Base-by-base conservation (phyloP, 2,113 vertebrate genomes). In the Microcebus ravelobensis region DNA sequence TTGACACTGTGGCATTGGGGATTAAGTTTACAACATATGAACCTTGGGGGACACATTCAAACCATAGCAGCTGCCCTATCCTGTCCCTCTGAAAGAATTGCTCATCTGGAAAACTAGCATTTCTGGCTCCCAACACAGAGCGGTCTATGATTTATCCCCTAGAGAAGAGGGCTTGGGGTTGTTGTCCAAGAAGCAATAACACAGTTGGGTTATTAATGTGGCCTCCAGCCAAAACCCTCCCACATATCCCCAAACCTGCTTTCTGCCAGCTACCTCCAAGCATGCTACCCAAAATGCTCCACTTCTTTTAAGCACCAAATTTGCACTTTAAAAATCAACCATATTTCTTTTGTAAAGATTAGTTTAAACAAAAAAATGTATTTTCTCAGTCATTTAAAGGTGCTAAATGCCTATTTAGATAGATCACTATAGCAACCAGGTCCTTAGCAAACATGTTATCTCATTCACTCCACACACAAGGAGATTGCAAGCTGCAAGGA, bases 291-390 rank as follows among this genome's bases (percentile, higher is more conserved):
- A n/a, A 48, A 92, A 55, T 20, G 88, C 6, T 70, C 39, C 55
- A 83, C 29, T 39, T 83, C 39, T 34, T 92, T 73, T 57, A 89
- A 73, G 55, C 36, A 79, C 14, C 25, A 34, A 67, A 48, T 52
- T 20, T 79, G 10, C 34, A 20, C 27, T 91, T 83, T 42, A 83
- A 87, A 52, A 55, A 5, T 27, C 45, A 2, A 57, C 36, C 34
- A 61, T 59, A 76, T 76, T 67, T 76, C 42, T 68, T 67, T 91
- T 59, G 15, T n/a, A 87, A 87, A 87, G 11, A 74, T 80, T 57
- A 85, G 71, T 63, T 88, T 89, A 48, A 94, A 59, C 12, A 31
- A 68, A 68, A 68, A 27, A 55, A 45, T 76, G 25, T 45, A 31
- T 68, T 84, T 85, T 59, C 21, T 68, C n/a, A 48, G 23, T 74